A percentile compares a stretch with the other conserved stretches of the same genome.
phyloP scores from a whole-genome alignment of 2,888 invertebrate species.

The Tanypteryx hageni region DNA sequence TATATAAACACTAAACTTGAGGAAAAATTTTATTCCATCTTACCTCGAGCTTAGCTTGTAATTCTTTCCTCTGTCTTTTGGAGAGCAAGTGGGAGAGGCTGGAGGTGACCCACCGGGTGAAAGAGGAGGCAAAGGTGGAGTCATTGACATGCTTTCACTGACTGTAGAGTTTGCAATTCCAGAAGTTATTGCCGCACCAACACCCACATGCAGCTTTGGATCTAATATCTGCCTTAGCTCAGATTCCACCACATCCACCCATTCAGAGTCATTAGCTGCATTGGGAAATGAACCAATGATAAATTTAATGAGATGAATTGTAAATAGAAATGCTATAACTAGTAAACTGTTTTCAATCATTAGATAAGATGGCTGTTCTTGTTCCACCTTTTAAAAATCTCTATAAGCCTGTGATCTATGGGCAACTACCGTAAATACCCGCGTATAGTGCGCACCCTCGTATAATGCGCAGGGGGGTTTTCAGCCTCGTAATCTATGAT shows the following conservation, averaged over 20 bases:
- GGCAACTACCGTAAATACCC: too few relatives aligned
- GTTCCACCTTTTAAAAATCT: too few relatives aligned
- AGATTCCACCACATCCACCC: conserved; percentile 89
- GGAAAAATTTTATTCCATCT: neutral
- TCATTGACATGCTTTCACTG: conserved; percentile 84
- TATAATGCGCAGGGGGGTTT: too few relatives aligned
- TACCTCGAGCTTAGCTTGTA: conserved; percentile 53
- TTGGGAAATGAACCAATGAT: neutral
- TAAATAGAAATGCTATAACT: too few relatives aligned
- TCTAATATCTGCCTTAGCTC: conserved; percentile 87
- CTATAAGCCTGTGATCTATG: too few relatives aligned
- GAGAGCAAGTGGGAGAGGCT: conserved; percentile 66
- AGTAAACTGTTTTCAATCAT: too few relatives aligned
- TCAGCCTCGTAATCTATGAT: too few relatives aligned
- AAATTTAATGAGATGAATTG: too few relatives aligned
- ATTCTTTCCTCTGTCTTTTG: conserved; percentile 51
- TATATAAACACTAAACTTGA: too few relatives aligned
- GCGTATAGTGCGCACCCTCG: too few relatives aligned
- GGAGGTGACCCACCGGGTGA: conserved; percentile 80
- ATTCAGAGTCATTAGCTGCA: conserved; percentile 83
- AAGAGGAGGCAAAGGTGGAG: conserved; percentile 86
- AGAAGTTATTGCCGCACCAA: conserved; percentile 75
- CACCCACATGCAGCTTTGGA: conserved; percentile 81
- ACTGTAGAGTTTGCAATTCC: conserved; percentile 81
- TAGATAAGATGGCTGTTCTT: too few relatives aligned